phyloP scores from a whole-genome alignment of 1,140 invertebrate species.

The Temnothorax nylanderi region DNA sequence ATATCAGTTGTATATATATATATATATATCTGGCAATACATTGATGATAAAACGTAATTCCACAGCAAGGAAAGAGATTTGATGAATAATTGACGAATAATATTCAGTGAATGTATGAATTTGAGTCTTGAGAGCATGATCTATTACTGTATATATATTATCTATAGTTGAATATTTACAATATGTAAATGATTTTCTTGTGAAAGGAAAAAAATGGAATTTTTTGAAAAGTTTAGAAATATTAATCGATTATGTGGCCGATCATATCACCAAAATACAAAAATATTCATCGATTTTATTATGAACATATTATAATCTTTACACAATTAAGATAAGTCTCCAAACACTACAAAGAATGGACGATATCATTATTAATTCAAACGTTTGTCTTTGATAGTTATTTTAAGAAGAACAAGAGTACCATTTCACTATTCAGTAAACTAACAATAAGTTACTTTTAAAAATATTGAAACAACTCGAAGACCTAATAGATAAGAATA shows the following conservation, averaged over 20 bases:
- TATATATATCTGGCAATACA: constrained; percentile 10
- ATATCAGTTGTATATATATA: not conserved
- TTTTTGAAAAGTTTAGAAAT: constrained; percentile 17
- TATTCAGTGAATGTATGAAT: not conserved
- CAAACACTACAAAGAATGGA: not conserved
- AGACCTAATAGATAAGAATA: constrained; percentile 39
- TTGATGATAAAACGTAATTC: not conserved
- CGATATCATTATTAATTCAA: not conserved
- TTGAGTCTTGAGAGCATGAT: not conserved
- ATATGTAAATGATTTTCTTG: constrained; percentile 4
- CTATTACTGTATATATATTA: not conserved
- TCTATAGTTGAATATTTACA: not conserved
- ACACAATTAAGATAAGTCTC: not conserved
- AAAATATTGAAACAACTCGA: constrained; percentile 3
- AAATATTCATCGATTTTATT: not conserved
- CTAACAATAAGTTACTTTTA: not conserved
- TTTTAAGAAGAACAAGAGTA: not conserved
- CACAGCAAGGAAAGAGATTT: not conserved
- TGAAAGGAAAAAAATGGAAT: not conserved
- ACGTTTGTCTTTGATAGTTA: not conserved
- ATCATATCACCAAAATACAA: not conserved
- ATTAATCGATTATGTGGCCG: not conserved
- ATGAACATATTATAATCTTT: not conserved
- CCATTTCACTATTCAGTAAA: not conserved
- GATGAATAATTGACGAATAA: no score